Evolutionary conservation across 2,888 invertebrate species (phyloP), one percentile per base, ranked within the genome.

Genomic region (Drosophila glabriapex): DNA sequence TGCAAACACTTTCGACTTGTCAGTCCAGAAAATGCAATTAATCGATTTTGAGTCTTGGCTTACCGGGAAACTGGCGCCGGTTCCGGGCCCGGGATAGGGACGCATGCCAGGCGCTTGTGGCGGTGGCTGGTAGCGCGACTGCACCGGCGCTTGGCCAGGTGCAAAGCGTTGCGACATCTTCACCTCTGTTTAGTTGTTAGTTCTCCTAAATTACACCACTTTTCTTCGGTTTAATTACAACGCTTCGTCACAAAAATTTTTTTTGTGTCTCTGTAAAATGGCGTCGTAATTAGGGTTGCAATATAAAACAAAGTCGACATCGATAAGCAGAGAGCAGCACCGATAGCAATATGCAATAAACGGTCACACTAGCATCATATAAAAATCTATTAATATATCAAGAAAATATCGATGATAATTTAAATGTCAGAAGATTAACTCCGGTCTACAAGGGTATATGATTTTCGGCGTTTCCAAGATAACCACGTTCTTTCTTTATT

Each of bases 11-110:
- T 29, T 56, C 19, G 1, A 56, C n/a, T 29, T 29, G 28, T 39
- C 39, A 39, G 39, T 56, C 14, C 1, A 56, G 56, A 56, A 56
- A 39, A 56, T 52, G 41, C 5, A 50, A 46, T 33, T 49, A 71
- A 68, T 76, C 56, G 41, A 71, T 65, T 46, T 46, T 31, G 37
- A 31, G 50, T 53, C 10, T 22, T 19, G 91, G 92, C 95, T 95
- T 94, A 97, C 97, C 90, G 96, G 96, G 93, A 97, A 97, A 92
- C 95, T 96, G 75, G 96, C 96, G 66, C 86, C 84, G 71, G 80
- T 79, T 55, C 95, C 95, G 14, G 96, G 86, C 16, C 56, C 56
- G 6, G 91, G 91, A 69, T 93, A 93, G 35, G 93, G 92, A 58
- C 93, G 91, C 93, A 93, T 93, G 46, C 91, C 92, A 22, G 93